Evolutionary conservation across 2,888 invertebrate species (phyloP).

Genomic region (Mythimna pallens): DNA sequence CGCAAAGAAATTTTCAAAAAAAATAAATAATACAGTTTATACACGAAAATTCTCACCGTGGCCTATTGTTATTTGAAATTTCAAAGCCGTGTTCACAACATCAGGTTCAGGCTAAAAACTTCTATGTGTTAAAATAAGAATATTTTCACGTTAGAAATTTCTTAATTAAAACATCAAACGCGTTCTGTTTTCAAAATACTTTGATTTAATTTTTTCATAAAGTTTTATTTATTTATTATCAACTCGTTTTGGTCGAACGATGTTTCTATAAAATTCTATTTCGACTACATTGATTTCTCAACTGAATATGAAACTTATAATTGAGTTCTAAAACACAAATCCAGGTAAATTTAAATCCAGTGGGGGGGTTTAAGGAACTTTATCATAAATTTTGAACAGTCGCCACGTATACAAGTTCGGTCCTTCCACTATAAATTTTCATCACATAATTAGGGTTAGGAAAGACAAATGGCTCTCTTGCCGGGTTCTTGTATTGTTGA

Average conservation of each 20-base stretch:
- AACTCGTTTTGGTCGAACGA: conserved; percentile 15
- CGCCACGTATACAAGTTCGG: conserved; percentile 70
- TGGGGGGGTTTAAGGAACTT: conserved; percentile 54
- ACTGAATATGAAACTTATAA: conserved; percentile 50
- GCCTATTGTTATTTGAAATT: conserved; percentile 54
- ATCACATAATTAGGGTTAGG: conserved; percentile 85
- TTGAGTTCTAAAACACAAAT: conserved; percentile 34
- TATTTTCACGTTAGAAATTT: conserved; percentile 59
- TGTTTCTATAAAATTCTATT: conserved; percentile 42
- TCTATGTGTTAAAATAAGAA: conserved; percentile 55
- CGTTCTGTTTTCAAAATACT: conserved; percentile 59
- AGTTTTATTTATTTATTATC: conserved; percentile 45
- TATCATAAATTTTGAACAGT: conserved; percentile 62
- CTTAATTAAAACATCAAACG: conserved; percentile 74
- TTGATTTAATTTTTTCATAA: conserved; percentile 49
- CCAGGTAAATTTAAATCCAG: conserved; percentile 46
- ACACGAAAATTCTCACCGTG: conserved; percentile 10
- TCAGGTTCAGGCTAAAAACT: conserved; percentile 43
- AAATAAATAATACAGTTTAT: conserved; percentile 12
- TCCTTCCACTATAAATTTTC: conserved; percentile 81
- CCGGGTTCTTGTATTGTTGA: conserved; percentile 63
- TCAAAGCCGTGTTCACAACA: conserved; percentile 61
- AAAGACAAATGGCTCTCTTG: conserved; percentile 83
- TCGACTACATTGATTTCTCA: conserved; percentile 40
- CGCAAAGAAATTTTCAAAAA: conserved; percentile 1